These are phyloP conservation scores for Hydra vulgaris DNA, from an alignment of 30 jellyfish, hydroid and myxozoan genomes.

Conservation along the genomic window DNA sequence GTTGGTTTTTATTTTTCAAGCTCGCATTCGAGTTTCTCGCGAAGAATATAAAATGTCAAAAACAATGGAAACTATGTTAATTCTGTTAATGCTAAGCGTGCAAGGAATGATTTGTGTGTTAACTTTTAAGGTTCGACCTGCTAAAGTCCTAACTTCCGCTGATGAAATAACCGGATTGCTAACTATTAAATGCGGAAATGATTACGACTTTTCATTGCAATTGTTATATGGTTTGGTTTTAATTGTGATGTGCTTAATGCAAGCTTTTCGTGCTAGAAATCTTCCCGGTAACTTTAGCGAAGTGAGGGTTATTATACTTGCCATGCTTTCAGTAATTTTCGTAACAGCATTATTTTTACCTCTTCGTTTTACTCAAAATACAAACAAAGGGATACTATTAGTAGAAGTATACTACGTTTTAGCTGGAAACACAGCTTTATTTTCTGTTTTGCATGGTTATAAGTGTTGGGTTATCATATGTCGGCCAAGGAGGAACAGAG, in stretches of 20 bases:
- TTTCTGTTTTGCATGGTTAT: conserved; percentile 22
- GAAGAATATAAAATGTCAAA: conserved; percentile 17
- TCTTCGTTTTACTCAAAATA: conserved; percentile 3
- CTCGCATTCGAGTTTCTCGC: conserved; percentile 29
- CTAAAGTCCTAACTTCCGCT: neutral
- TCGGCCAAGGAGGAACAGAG: conserved; percentile 20
- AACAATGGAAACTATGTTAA: conserved; percentile 19
- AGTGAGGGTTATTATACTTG: neutral
- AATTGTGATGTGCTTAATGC: conserved; percentile 28
- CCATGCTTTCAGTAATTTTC: conserved; percentile 7
- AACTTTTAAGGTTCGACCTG: neutral
- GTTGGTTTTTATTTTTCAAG: conserved; percentile 34
- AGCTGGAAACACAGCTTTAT: conserved; percentile 8
- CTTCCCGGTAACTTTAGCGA: conserved; percentile 32
- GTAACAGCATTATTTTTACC: neutral
- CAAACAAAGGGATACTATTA: neutral
- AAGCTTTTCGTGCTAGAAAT: conserved; percentile 35
- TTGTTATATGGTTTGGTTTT: conserved; percentile 18
- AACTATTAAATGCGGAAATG: conserved; percentile 3
- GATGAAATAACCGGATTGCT: neutral
- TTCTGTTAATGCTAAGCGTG: conserved; percentile 15
- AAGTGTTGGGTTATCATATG: conserved; percentile 29
- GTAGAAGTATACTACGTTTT: conserved; percentile 7
- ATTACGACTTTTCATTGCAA: conserved; percentile 13
- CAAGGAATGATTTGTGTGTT: conserved; percentile 16